phyloP scores from a whole-genome alignment of 2,113 vertebrate genomes.

The Gavialis gangeticus region DNA sequence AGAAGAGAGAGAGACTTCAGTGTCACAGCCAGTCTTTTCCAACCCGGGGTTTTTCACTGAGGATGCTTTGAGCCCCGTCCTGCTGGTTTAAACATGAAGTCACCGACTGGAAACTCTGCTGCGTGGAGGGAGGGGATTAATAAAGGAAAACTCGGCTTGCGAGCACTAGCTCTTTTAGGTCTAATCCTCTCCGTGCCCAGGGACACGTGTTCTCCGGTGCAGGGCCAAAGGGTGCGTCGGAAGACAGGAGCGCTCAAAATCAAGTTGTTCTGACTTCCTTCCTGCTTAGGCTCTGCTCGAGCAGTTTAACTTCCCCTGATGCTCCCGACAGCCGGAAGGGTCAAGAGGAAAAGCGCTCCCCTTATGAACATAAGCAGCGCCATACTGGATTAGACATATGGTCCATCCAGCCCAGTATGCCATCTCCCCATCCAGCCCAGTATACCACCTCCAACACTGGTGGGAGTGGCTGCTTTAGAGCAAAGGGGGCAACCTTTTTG shows the following conservation, averaged over 20 bases:
- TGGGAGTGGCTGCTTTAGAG: too few species aligned
- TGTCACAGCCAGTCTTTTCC: background rate
- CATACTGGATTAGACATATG: too few species aligned
- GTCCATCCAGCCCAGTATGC: too few species aligned
- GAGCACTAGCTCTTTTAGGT: background rate
- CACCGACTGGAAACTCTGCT: background rate
- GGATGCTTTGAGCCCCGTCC: background rate
- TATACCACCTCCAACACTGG: too few species aligned
- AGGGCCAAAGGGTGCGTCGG: background rate
- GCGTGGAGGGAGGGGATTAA: background rate
- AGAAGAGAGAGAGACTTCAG: slow-evolving; percentile 18
- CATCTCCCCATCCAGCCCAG: too few species aligned
- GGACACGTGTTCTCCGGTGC: background rate
- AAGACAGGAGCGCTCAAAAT: background rate
- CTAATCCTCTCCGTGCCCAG: background rate
- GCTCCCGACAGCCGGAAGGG: background rate
- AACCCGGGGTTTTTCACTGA: accelerated
- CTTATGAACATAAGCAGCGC: too few species aligned
- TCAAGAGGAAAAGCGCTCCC: background rate
- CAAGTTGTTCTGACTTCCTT: background rate
- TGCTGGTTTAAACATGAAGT: accelerated
- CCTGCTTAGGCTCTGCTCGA: background rate
- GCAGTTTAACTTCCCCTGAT: background rate
- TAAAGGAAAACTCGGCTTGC: background rate
- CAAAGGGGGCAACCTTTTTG: too few species aligned